Base-by-base conservation (phyloP, 2,888 invertebrate genomes). In the Encarsia formosa region DNA sequence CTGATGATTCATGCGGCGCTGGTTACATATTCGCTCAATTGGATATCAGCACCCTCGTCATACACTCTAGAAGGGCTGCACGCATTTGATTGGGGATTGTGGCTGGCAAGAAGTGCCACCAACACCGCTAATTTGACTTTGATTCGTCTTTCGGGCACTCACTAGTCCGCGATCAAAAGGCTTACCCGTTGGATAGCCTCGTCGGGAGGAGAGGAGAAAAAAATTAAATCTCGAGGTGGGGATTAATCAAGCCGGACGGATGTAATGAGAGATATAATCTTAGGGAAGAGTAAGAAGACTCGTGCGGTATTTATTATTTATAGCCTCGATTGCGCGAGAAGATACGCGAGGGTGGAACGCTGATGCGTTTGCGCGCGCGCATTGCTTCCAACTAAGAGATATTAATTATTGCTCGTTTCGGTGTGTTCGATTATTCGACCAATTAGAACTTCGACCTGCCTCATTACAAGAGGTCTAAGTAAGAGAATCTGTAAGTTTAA, bases 231-330 rank as follows among this genome's bases (percentile, higher is more conserved):
- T 18, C 18, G 20, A 22, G 37, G 38, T 26, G 29, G 41, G 43
- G 49, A 56, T 56, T 49, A 56, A 56, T 56, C 52, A 52, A 49
- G 42, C 23, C 34, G 13, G 46, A 41, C 51, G 51, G 48, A 35
- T 44, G 39, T 49, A 55, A 55, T 49, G 49, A 54, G 51, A 54
- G 47, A 51, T 51, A 48, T 35, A 23, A 50, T 50, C 49, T 32
- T 43, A 46, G 20, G 18, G 24, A 29, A 26, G 26, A 26, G 26
- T 6, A 8, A 11, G 26, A 26, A 26, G 11, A 11, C 6, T 26
- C 26, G 6, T 11, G 37, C 37, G 5, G 16, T 11, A 26, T 31
- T 9, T 39, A 54, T 47, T 50, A 55, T 55, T 55, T 55, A 55
- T 55, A 41, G 41, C 48, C 37, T 37, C 43, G 54, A 51, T 55